These are phyloP conservation scores for Circaetus gallicus DNA, from an alignment of 2,113 vertebrate species.

Conservation along the genomic window DNA sequence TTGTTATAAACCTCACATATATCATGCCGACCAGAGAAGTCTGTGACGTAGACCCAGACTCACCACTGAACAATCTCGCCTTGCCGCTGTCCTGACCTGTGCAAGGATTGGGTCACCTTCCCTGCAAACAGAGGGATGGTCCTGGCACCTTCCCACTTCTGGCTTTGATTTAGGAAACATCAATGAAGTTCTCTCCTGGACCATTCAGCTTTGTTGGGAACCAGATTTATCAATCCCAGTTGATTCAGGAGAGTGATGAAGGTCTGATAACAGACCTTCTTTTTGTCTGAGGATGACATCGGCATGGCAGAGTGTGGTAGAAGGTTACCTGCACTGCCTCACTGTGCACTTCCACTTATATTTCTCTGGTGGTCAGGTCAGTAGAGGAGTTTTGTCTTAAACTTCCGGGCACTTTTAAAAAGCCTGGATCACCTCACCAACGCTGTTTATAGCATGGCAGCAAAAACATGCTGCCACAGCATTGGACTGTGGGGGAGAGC, in stretches of 20 bases:
- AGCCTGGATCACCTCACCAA: not conserved
- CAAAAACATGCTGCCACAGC: not conserved
- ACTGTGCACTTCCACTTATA: not conserved
- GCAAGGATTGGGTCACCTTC: not conserved
- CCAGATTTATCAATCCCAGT: not conserved
- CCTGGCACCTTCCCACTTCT: not conserved
- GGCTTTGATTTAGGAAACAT: not conserved
- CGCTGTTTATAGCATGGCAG: not conserved
- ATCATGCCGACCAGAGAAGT: not conserved
- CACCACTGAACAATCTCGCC: rapidly evolving
- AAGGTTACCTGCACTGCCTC: not conserved
- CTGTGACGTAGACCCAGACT: not conserved
- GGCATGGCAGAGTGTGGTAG: not conserved
- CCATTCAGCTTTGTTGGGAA: not conserved
- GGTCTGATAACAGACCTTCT: not conserved
- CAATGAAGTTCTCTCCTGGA: not conserved
- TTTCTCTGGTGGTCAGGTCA: not conserved
- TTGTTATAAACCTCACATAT: not conserved
- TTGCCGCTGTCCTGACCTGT: not conserved
- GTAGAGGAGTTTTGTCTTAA: not conserved
- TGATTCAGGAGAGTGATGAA: not conserved
- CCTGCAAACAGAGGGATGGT: not conserved
- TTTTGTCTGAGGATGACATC: not conserved
- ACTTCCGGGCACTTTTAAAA: not conserved
- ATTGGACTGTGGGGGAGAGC: not conserved